These are phyloP conservation scores for Philopedon plagiatum DNA, from an alignment of 2,888 invertebrate genomes.

Conservation along the genomic window DNA sequence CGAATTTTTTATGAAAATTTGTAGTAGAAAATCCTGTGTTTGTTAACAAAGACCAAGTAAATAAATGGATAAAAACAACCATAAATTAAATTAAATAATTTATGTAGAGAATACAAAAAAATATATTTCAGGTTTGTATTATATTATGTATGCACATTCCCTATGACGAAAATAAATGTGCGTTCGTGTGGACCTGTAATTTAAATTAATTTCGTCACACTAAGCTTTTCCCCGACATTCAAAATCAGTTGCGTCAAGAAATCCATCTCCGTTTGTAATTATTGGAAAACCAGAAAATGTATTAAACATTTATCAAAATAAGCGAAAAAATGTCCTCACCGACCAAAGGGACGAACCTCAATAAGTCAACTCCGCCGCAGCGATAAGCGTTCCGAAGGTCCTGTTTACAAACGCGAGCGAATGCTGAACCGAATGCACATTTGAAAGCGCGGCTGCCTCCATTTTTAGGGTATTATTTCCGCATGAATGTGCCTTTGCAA, in stretches of 20 bases:
- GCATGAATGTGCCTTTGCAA: slow-evolving; percentile 64
- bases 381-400: slow-evolving; percentile 37
- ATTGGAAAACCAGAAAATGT: neutral
- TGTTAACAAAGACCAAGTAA: no score
- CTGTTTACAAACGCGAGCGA: slow-evolving; percentile 42
- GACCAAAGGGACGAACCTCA: slow-evolving; percentile 23
- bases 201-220: no score
- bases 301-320: neutral
- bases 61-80: no score
- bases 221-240: no score
- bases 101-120: no score
- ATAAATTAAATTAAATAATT: no score
- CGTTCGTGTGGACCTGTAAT: no score
- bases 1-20: no score
- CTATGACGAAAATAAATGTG: no score
- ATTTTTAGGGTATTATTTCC: slow-evolving; percentile 66
- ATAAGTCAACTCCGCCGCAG: slow-evolving; percentile 28
- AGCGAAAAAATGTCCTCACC: neutral
- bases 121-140: no score
- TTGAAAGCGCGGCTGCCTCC: slow-evolving; percentile 54
- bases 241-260: neutral
- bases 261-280: neutral
- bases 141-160: no score
- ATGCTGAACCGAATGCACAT: slow-evolving; percentile 49
- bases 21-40: no score